A percentile compares a stretch with the other conserved stretches of the same genome.
These are phyloP conservation scores for Florisuga fusca DNA, from an alignment of 2,797 vertebrate species.

Conservation along the genomic window DNA sequence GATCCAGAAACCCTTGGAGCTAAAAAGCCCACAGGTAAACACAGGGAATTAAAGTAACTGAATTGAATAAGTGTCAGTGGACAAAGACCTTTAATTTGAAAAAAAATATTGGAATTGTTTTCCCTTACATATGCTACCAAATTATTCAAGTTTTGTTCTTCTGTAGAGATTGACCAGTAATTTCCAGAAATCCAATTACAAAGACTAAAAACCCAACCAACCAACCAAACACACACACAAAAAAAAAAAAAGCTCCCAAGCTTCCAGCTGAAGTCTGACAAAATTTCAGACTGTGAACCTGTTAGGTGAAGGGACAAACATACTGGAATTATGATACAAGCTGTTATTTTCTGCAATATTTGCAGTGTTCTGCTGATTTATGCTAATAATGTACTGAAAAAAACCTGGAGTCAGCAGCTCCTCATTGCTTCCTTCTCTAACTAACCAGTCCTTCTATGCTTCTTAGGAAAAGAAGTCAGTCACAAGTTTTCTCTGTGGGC, in stretches of 20 bases:
- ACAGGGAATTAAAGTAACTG: neutral
- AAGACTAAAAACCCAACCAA: neutral
- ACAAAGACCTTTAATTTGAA: neutral
- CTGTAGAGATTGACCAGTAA: neutral
- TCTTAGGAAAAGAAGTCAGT: neutral
- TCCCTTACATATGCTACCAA: neutral
- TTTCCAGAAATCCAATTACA: neutral
- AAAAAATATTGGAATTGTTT: neutral
- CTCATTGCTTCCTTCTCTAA: neutral
- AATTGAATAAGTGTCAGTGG: neutral
- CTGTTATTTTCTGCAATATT: constrained; percentile 22
- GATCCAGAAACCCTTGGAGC: neutral
- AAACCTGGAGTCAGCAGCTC: neutral
- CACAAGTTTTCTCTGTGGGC: neutral
- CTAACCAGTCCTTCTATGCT: neutral
- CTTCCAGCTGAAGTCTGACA: neutral
- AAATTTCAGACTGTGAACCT: neutral
- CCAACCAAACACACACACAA: neutral
- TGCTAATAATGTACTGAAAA: neutral
- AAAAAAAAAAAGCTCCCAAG: too few species aligned
- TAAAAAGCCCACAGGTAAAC: neutral
- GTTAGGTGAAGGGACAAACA: neutral
- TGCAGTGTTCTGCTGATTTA: neutral
- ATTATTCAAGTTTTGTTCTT: neutral
- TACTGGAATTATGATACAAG: neutral